A percentile compares a stretch with the other conserved stretches of the same genome.
Evolutionary conservation across 1,140 invertebrate species (phyloP).

Genomic region (Brevipalpus yothersi): DNA sequence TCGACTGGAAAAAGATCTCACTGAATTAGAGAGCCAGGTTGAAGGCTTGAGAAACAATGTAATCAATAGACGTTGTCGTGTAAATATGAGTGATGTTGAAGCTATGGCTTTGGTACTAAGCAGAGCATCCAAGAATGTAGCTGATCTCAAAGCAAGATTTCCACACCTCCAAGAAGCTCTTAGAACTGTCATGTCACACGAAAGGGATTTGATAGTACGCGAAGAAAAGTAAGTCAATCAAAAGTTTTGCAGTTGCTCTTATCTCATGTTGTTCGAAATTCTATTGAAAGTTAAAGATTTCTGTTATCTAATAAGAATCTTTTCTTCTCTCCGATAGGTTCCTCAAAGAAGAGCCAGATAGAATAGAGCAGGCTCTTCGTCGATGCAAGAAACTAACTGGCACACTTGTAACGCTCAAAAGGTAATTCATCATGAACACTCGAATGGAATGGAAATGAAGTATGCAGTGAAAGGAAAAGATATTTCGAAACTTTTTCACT

Average conservation of each 20-base stretch:
- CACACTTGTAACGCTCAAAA: slow-evolving; percentile 81
- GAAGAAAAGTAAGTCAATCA: slow-evolving; percentile 51
- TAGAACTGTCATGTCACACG: slow-evolving; percentile 56
- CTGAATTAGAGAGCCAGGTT: slow-evolving; percentile 71
- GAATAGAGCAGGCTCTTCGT: slow-evolving; percentile 61
- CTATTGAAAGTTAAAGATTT: background rate
- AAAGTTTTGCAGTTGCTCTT: background rate
- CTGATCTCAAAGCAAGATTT: slow-evolving; percentile 73
- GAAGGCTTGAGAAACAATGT: slow-evolving; percentile 82
- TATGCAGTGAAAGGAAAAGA: background rate
- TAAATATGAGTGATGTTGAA: slow-evolving; percentile 89
- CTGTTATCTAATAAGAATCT: background rate
- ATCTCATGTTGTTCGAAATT: slow-evolving; percentile 5
- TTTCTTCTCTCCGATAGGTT: slow-evolving; percentile 30
- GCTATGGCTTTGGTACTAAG: slow-evolving; percentile 77
- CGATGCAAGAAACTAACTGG: slow-evolving; percentile 88
- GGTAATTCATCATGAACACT: slow-evolving; percentile 29
- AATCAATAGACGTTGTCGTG: slow-evolving; percentile 71
- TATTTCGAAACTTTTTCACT: background rate
- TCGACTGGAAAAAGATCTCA: slow-evolving; percentile 67
- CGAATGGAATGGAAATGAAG: background rate
- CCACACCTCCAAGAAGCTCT: slow-evolving; percentile 65
- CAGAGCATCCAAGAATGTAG: slow-evolving; percentile 72
- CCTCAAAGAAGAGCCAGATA: slow-evolving; percentile 77
- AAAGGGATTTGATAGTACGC: slow-evolving; percentile 77